Conservation (phyloP, 2,113 vertebrate species). For the Notothenia coriiceps region DNA sequence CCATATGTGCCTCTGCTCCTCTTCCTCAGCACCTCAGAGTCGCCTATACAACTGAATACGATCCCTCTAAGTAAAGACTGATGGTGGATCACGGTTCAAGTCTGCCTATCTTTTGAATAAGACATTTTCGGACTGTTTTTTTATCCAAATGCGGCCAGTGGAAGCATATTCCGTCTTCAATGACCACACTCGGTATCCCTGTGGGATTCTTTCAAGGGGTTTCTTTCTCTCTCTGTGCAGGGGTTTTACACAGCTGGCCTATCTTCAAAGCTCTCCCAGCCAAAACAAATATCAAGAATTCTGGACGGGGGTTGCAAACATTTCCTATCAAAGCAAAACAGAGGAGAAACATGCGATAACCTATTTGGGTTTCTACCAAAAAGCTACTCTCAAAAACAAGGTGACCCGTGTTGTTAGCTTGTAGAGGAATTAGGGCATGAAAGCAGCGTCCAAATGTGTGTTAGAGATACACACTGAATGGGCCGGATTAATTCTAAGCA, state of each 20-base stretch:
- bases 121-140: slow-evolving; percentile 43
- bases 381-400: slow-evolving; percentile 24
- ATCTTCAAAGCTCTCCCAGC: slow-evolving; percentile 52
- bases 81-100: slow-evolving; percentile 30
- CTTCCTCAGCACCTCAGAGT: slow-evolving; percentile 7
- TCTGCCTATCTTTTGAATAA: slow-evolving; percentile 6
- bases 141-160: slow-evolving; percentile 39
- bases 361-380: slow-evolving; percentile 34
- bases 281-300: slow-evolving; percentile 61
- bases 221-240: slow-evolving; percentile 1
- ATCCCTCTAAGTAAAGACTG: slow-evolving; percentile 1
- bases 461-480: slow-evolving; percentile 19
- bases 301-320: not conserved
- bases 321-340: slow-evolving; percentile 39
- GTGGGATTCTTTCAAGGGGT: slow-evolving; percentile 33
- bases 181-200: slow-evolving; percentile 42
- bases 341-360: slow-evolving; percentile 18
- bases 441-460: slow-evolving; percentile 34
- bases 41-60: slow-evolving; percentile 23
- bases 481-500: slow-evolving; percentile 50
- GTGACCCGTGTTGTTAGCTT: slow-evolving; percentile 31
- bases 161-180: slow-evolving; percentile 29
- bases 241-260: slow-evolving; percentile 27
- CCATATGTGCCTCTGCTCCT: slow-evolving; percentile 31
- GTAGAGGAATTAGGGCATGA: slow-evolving; percentile 25